Evolutionary conservation across 2,888 invertebrate species (phyloP).

Genomic region (Gymnosoma rotundatum): DNA sequence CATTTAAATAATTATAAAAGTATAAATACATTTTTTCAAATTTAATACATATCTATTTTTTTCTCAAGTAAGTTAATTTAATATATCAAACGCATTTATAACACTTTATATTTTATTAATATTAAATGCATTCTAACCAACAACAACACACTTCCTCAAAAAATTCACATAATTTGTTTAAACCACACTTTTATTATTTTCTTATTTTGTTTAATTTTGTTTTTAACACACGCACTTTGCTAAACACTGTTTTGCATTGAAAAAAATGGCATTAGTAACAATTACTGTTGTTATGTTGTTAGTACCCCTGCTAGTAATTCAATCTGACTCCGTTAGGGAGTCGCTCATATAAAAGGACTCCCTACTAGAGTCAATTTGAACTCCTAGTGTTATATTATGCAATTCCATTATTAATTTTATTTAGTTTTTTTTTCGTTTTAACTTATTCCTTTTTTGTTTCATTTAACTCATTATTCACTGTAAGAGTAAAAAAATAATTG

Average conservation of each 20-base stretch:
- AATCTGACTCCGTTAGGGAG: conserved; percentile 99
- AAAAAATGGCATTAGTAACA: not conserved
- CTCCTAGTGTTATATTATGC: conserved; percentile 86
- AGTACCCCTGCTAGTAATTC: conserved; percentile 90
- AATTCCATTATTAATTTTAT: not conserved
- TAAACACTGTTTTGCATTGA: not conserved
- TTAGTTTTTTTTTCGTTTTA: conserved; percentile 10
- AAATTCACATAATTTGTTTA: not conserved
- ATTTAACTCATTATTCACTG: conserved; percentile 19
- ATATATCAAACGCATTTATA: not conserved
- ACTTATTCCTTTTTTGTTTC: conserved; percentile 18
- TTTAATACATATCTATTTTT: too few relatives aligned
- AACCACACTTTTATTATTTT: conserved; percentile 37
- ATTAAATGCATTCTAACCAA: conserved; percentile 26
- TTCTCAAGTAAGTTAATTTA: too few relatives aligned
- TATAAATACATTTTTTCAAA: too few relatives aligned
- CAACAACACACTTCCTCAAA: not conserved
- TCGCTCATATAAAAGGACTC: conserved; percentile 95
- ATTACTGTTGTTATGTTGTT: conserved; percentile 80
- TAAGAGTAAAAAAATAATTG: conserved; percentile 43
- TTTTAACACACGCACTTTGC: conserved; percentile 2
- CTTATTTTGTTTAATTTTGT: not conserved
- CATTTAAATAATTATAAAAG: too few relatives aligned
- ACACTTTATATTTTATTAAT: conserved; percentile 3
- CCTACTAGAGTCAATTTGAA: conserved; percentile 99